Conservation (phyloP, 2,797 vertebrate species). For the Paedocypris micromegethes region DNA sequence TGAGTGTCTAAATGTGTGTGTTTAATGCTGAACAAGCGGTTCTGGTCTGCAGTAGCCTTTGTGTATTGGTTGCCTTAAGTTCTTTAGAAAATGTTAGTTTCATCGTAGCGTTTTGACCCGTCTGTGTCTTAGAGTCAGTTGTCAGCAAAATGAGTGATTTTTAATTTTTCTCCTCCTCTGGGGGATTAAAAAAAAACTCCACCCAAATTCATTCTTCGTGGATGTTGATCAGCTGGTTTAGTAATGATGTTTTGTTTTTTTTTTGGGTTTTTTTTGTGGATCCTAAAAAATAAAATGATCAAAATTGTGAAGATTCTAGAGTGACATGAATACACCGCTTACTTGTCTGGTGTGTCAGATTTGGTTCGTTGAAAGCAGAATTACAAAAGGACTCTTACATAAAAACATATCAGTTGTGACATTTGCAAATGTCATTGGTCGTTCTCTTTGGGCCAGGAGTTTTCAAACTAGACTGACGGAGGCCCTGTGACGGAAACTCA, state of each 20-base stretch:
- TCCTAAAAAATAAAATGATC: conserved; percentile 9
- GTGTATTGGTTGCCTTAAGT: conserved; percentile 48
- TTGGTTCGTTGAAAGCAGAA: conserved; percentile 26
- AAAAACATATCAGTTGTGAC: conserved; percentile 34
- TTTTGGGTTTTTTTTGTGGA: not conserved
- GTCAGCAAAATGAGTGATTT: conserved; percentile 12
- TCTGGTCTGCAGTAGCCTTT: conserved; percentile 39
- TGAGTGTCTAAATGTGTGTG: conserved; percentile 9
- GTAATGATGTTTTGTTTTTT: not conserved
- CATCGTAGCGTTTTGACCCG: conserved; percentile 22
- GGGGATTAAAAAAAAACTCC: not conserved
- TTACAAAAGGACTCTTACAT: not conserved
- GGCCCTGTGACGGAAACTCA: conserved; percentile 30
- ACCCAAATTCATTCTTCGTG: too few relatives aligned
- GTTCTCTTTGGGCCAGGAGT: conserved; percentile 14
- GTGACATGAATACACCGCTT: conserved; percentile 23
- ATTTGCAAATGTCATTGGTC: conserved; percentile 33
- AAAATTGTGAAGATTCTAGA: conserved; percentile 24
- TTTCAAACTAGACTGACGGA: conserved; percentile 24
- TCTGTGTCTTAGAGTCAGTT: conserved; percentile 32
- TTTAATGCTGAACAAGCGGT: conserved; percentile 35
- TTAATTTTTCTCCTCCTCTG: conserved; percentile 2
- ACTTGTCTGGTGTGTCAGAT: conserved; percentile 21
- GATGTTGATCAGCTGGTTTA: not conserved
- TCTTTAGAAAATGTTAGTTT: conserved; percentile 34